Conservation (phyloP, 1,140 invertebrate genomes). For the Notospermus geniculatus region DNA sequence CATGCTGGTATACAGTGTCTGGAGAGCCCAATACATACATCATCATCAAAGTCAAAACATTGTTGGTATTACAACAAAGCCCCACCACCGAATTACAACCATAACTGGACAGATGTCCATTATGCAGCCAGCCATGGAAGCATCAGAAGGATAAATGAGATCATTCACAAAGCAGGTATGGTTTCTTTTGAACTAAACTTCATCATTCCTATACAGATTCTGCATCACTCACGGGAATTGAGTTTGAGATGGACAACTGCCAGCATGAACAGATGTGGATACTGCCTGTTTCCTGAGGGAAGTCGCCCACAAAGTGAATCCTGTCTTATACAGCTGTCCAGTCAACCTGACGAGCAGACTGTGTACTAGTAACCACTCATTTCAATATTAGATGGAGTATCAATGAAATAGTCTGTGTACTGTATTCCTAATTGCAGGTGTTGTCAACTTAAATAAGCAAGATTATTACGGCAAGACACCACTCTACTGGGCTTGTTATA, state of each 20-base stretch:
- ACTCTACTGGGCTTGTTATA: conserved; percentile 37
- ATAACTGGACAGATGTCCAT: conserved; percentile 39
- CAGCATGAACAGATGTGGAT: no score
- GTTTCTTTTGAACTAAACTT: background rate
- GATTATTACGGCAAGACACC: conserved; percentile 39
- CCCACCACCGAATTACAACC: conserved; percentile 33
- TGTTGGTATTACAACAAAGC: conserved; percentile 25
- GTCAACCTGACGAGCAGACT: no score
- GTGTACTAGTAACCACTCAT: no score
- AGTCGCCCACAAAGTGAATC: no score
- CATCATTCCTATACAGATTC: no score
- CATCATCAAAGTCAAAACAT: background rate
- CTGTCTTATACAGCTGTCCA: no score
- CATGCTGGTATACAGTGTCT: conserved; percentile 2
- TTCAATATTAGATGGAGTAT: no score
- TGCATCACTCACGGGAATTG: no score
- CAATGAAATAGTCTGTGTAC: no score
- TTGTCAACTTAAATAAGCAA: conserved; percentile 30
- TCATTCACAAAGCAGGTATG: conserved; percentile 33
- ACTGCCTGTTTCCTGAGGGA: no score
- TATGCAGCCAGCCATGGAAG: conserved; percentile 41
- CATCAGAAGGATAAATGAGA: conserved; percentile 33
- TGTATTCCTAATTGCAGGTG: conserved; percentile 20
- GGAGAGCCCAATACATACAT: background rate
- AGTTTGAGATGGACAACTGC: no score